A percentile compares a stretch with the other conserved stretches of the same genome.
These are phyloP conservation scores for Chiloscyllium plagiosum DNA, from an alignment of 2,113 vertebrate species.

Conservation along the genomic window DNA sequence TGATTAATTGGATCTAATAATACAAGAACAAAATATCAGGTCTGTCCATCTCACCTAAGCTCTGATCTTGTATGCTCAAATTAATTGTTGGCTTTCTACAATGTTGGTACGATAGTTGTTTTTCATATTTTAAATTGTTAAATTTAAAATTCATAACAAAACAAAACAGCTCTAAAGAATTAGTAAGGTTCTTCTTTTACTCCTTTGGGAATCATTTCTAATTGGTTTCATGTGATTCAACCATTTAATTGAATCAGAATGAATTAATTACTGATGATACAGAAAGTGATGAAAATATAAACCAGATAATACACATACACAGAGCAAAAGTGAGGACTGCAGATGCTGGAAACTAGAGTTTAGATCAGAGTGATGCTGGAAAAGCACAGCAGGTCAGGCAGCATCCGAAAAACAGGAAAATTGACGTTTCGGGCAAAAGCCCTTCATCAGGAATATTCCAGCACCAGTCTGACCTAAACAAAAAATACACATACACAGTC, in stretches of 20 bases:
- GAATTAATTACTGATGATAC: background rate
- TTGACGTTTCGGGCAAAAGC: too few species aligned
- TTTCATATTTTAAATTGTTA: background rate
- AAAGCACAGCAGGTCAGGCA: too few species aligned
- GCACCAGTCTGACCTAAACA: too few species aligned
- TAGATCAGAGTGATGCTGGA: too few species aligned
- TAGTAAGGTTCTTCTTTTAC: background rate
- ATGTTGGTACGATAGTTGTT: background rate
- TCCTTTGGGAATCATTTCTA: background rate
- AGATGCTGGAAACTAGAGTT: too few species aligned
- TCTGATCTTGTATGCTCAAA: background rate
- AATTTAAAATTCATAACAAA: background rate
- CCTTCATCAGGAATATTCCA: too few species aligned
- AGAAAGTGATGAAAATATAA: background rate
- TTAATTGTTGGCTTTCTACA: background rate
- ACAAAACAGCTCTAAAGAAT: background rate
- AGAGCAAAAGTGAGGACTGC: too few species aligned
- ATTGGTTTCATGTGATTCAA: background rate
- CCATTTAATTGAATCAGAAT: background rate
- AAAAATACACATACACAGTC: background rate
- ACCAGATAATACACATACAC: background rate
- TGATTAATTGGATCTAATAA: background rate
- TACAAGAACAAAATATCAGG: background rate
- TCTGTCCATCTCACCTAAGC: background rate
- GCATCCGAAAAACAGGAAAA: too few species aligned